These are phyloP conservation scores for Dipus sagitta DNA, from an alignment of 2,797 vertebrate species.

Conservation along the genomic window DNA sequence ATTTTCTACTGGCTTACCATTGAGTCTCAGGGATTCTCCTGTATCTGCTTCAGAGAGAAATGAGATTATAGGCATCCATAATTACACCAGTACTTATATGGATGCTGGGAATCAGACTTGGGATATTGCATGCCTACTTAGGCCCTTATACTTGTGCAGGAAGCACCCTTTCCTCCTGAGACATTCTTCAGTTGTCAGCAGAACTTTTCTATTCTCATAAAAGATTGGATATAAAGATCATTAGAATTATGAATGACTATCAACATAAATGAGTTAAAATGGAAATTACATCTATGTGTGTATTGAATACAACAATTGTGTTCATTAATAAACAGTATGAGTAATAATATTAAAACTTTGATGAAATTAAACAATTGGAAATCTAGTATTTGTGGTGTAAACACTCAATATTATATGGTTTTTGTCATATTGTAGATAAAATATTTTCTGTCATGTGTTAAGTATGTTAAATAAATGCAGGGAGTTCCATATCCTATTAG, in stretches of 20 bases:
- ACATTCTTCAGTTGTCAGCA: no score
- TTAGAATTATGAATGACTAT: slow-evolving; percentile 17
- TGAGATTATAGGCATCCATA: no score
- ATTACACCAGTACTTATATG: no score
- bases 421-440: not conserved
- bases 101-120: no score
- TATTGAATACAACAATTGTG: not conserved
- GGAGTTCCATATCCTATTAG: not conserved
- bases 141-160: no score
- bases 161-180: no score
- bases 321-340: not conserved
- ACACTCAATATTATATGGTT: not conserved
- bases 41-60: no score
- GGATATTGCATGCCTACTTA: no score
- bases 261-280: not conserved
- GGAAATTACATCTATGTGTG: not conserved
- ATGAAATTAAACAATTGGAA: not conserved
- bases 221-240: not conserved
- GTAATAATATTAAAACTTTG: not conserved
- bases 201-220: slow-evolving; percentile 7
- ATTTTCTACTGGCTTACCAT: no score
- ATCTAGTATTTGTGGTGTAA: not conserved
- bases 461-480: slow-evolving; percentile 24
- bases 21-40: no score
- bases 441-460: slow-evolving; percentile 36